phyloP scores from a whole-genome alignment of 2,888 invertebrate genomes.

The Diadegma fenestrale region DNA sequence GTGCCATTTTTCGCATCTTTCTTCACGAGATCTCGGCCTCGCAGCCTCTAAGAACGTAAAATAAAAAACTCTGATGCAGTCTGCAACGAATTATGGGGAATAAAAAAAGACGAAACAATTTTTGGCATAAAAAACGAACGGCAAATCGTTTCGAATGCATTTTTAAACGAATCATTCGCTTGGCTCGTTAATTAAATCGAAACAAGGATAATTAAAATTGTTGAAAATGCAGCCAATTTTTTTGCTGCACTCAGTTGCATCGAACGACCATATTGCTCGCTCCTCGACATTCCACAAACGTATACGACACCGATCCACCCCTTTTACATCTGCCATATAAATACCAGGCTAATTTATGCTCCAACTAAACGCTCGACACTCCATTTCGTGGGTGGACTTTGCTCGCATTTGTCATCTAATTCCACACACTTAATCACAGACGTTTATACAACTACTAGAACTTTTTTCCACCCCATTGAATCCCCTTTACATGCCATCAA shows the following conservation, averaged over 20 bases:
- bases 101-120: not conserved
- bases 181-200: no score
- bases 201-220: conserved; percentile 9
- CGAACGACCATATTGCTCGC: conserved; percentile 76
- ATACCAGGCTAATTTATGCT: conserved; percentile 75
- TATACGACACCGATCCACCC: conserved; percentile 48
- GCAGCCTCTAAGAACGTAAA: not conserved
- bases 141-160: no score
- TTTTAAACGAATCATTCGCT: no score
- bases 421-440: conserved; percentile 32
- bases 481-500: not conserved
- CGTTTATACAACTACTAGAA: not conserved
- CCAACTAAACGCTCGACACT: conserved; percentile 80
- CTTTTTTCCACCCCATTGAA: conserved; percentile 22
- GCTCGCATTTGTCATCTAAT: conserved; percentile 49
- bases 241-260: conserved; percentile 56
- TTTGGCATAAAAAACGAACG: not conserved
- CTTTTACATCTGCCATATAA: conserved; percentile 62
- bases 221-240: conserved; percentile 9
- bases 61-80: not conserved
- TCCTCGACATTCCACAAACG: conserved; percentile 71
- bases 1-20: conserved; percentile 21
- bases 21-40: not conserved
- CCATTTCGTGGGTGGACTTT: conserved; percentile 69
- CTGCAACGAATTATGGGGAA: not conserved